Conservation (phyloP, 2,888 invertebrate genomes). For the Danaus chrysippus region DNA sequence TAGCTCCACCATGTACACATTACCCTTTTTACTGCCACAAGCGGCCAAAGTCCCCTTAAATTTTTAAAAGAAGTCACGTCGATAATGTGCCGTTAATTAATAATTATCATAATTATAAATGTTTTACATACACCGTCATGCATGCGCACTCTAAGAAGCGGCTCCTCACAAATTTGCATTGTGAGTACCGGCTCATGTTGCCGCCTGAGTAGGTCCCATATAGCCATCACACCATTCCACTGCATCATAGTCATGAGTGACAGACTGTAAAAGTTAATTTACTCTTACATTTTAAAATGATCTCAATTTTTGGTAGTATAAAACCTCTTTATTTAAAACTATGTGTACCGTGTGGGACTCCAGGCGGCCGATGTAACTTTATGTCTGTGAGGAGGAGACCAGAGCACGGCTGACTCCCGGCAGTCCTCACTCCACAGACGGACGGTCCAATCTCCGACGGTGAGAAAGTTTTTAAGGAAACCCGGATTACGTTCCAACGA, state of each 20-base stretch:
- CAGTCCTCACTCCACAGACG: slow-evolving; percentile 97
- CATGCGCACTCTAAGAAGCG: slow-evolving; percentile 65
- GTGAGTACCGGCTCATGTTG: slow-evolving; percentile 87
- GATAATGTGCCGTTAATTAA: neutral
- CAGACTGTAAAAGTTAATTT: slow-evolving; percentile 67
- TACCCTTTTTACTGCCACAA: slow-evolving; percentile 85
- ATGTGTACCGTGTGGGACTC: slow-evolving; percentile 86
- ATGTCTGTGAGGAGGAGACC: slow-evolving; percentile 85
- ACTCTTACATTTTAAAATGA: too few relatives aligned
- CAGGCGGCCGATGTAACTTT: slow-evolving; percentile 87
- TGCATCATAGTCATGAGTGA: slow-evolving; percentile 90
- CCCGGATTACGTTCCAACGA: slow-evolving; percentile 93
- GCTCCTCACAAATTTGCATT: slow-evolving; percentile 69
- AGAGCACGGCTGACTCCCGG: slow-evolving; percentile 92
- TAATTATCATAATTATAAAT: neutral
- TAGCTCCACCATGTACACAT: slow-evolving; percentile 85
- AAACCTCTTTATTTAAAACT: neutral
- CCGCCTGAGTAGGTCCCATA: slow-evolving; percentile 93
- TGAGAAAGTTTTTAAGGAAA: slow-evolving; percentile 95
- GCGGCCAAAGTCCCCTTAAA: slow-evolving; percentile 81
- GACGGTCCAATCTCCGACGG: slow-evolving; percentile 96
- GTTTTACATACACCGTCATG: slow-evolving; percentile 49
- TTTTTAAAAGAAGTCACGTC: too few relatives aligned
- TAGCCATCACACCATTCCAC: slow-evolving; percentile 87
- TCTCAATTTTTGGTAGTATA: too few relatives aligned